A percentile compares a stretch with the other conserved stretches of the same genome.
Evolutionary conservation across 2,888 invertebrate species (phyloP).

Genomic region (Sphaeridia pumilis): DNA sequence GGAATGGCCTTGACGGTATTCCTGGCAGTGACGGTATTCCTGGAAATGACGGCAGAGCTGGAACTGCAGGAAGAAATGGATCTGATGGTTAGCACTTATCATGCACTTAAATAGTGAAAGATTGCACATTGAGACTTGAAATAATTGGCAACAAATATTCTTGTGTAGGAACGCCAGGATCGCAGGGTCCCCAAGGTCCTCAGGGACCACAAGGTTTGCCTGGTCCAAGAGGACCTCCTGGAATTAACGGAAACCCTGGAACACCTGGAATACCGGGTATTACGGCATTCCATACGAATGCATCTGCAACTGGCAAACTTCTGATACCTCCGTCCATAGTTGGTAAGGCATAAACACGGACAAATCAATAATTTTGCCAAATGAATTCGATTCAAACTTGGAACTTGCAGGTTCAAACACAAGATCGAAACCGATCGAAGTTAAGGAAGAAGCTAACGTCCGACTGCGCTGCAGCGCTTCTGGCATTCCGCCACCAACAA

Average conservation of each 20-base stretch:
- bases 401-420: slow-evolving; percentile 15
- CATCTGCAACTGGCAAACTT: slow-evolving; percentile 49
- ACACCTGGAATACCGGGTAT: slow-evolving; percentile 50
- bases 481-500: slow-evolving; percentile 62
- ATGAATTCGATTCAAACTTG: too few species aligned
- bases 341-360: slow-evolving; percentile 50
- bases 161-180: slow-evolving; percentile 55
- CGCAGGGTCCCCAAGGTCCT: slow-evolving; percentile 56
- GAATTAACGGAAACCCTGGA: slow-evolving; percentile 48
- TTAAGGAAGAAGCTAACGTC: slow-evolving; percentile 67
- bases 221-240: slow-evolving; percentile 44
- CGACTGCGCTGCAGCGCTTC: slow-evolving; percentile 68
- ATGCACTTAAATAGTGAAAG: too few species aligned
- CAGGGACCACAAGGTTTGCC: slow-evolving; percentile 58
- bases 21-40: slow-evolving; percentile 58
- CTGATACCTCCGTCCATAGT: slow-evolving; percentile 78
- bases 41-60: slow-evolving; percentile 52
- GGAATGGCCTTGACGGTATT: slow-evolving; percentile 68
- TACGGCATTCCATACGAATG: slow-evolving; percentile 48
- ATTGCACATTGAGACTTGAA: neutral
- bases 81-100: too few species aligned
- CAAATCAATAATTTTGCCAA: too few species aligned
- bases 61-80: slow-evolving; percentile 49
- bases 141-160: neutral
- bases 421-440: slow-evolving; percentile 47